Base-by-base conservation (phyloP, 2,113 vertebrate genomes). In the Shinisaurus crocodilurus region DNA sequence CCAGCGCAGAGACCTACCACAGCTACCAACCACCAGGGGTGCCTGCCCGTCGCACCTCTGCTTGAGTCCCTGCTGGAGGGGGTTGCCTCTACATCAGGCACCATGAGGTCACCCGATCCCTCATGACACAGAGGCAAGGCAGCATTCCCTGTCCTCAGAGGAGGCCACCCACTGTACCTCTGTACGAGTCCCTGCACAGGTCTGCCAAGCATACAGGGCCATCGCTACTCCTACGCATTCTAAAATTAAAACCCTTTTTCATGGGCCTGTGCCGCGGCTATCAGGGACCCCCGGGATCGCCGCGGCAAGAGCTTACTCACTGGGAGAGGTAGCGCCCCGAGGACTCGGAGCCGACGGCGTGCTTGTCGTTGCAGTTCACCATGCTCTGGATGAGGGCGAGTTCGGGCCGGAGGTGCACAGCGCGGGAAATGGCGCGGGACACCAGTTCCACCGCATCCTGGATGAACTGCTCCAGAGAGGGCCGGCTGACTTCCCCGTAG, bases 381-480 rank as follows among this genome's bases (percentile, higher is more conserved):
- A 83, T 88, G 23, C 97, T 96, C 10, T 98, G 98, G 92, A 97
- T 95, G 45, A 98, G 96, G 0, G 97, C 69, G 0, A 94, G 95
- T 88, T 99, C 97, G 0, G 98, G 98, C 67, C 87, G 97, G 54
- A 95, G 6, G 0, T 25, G 92, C 20, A 97, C 97, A 0, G 98
- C 98, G 0, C 93, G 96, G 29, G 96, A 95, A 13, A 99, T 95
- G 0, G 98, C 98, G 12, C 93, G 96, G 5, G 96, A 92, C 65
- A 99, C 94, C 87, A 99, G 77, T 92, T 98, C 98, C 92, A 99
- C 96, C 0, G 96, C 96, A 4, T 99, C 99, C 0, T 97, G 96
- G 50, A 99, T 85, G 1, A 98, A 97, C 43, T 98, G 98, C 92
- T 98, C 98, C 95, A 99, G 96, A 0, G 98, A 97, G 0, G 99